phyloP scores from a whole-genome alignment of 2,888 invertebrate genomes.

The Andrena praecox region DNA sequence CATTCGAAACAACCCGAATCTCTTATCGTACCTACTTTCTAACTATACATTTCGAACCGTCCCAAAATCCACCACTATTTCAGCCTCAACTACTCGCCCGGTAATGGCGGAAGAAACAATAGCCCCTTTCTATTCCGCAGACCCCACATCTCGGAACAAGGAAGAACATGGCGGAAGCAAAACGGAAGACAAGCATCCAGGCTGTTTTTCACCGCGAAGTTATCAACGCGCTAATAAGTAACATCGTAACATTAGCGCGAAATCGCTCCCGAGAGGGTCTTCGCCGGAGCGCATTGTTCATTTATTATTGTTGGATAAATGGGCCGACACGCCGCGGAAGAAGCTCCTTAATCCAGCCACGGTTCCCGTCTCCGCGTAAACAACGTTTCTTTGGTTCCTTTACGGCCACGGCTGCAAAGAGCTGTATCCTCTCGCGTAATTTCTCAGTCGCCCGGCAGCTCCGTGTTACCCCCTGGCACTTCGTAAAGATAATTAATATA shows the following conservation, averaged over 20 bases:
- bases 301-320: slow-evolving; percentile 36
- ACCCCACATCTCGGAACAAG: neutral
- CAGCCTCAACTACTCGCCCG: neutral
- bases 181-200: neutral
- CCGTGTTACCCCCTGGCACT: slow-evolving; percentile 13
- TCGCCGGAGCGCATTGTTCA: slow-evolving; percentile 6
- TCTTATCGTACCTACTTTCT: too few relatives aligned
- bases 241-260: slow-evolving; percentile 3
- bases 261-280: slow-evolving; percentile 30
- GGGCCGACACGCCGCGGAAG: slow-evolving; percentile 4
- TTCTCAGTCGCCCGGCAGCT: slow-evolving; percentile 9
- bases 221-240: slow-evolving; percentile 23
- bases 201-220: neutral
- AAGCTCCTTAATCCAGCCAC: slow-evolving; percentile 31
- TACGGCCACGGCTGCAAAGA: neutral
- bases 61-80: neutral
- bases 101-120: neutral
- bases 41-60: too few relatives aligned
- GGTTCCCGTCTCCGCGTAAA: slow-evolving; percentile 37
- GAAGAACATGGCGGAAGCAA: neutral
- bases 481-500: slow-evolving; percentile 57
- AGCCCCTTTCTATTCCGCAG: neutral
- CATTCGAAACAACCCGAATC: too few relatives aligned
- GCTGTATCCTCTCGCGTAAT: slow-evolving; percentile 14
- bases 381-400: slow-evolving; percentile 44